Base-by-base conservation (phyloP, 92 coral and sea anemone species). In the Diadumene lineata region DNA sequence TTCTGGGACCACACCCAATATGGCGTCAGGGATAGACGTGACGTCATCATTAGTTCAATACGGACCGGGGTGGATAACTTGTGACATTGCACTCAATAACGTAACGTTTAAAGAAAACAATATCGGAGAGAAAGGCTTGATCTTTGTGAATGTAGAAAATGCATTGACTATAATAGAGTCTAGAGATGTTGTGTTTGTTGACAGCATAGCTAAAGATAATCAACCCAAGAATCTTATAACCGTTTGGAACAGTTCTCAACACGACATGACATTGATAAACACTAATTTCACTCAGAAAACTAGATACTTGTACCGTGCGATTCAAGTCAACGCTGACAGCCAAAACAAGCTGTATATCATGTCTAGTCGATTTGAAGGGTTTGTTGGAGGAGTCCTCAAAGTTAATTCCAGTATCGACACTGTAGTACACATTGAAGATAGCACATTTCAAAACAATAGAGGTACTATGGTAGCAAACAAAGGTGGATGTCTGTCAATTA, bases 71-170 rank as follows among this genome's bases (percentile, higher is more conserved):
- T 73, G 69, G 28, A 46, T 73, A 7, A 23, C 29, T 11, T 81
- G 69, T 65, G 43, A 73, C n/a, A 75, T 81, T 50, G 28, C 75
- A 16, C 46, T 81, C n/a, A 25, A 56, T 43, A 73, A 81, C 13
- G 85, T 74, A 30, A 56, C 56, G 10, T 65, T 81, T 22, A 22
- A 67, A 53, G 31, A 81, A 22, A 81, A 73, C 56, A 16, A 11
- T 16, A 58, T 81, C 23, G 56, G 57, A 8, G 33, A 58, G 60
- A 51, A 48, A 32, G 84, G 84, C 50, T 26, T 79, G 16, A 21
- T 72, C 23, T 31, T 32, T 27, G 66, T 72, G 31, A 43, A 27
- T 13, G 56, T 53, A 55, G 8, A 19, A 11, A 56, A 56, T 33
- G 77, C 56, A 22, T 31, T 72, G 11, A 56, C 51, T 1, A 51